These are phyloP conservation scores for Ormyrus rosae DNA, from an alignment of 2,888 invertebrate genomes.

Conservation along the genomic window DNA sequence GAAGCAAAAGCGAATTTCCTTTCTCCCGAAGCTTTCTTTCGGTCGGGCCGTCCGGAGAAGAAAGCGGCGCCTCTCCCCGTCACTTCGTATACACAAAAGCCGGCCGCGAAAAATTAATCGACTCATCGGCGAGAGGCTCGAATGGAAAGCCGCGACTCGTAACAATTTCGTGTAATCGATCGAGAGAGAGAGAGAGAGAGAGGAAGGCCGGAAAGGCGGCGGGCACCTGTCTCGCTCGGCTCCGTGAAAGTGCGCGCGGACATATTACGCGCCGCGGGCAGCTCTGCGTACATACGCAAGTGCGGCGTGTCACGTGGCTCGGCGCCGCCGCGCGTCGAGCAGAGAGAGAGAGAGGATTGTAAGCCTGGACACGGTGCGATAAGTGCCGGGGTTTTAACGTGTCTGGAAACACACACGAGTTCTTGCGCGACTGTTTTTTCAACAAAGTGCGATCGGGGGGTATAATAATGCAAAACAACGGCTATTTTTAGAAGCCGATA, in stretches of 20 bases:
- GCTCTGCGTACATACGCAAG: not conserved
- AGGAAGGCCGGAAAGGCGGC: conserved; percentile 46
- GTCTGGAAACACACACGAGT: too few species aligned
- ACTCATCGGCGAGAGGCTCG: conserved; percentile 12
- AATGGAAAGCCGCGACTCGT: conserved; percentile 40
- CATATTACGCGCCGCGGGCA: not conserved
- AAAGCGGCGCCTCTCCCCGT: not conserved
- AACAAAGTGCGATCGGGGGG: too few species aligned
- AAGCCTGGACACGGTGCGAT: too few species aligned
- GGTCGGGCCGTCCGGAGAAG: not conserved
- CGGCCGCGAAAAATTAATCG: conserved; percentile 17
- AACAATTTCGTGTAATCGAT: conserved; percentile 53
- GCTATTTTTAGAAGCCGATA: too few species aligned
- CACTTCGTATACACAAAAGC: not conserved
- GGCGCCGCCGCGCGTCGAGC: not conserved
- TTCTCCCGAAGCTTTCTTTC: not conserved
- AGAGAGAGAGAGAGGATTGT: too few species aligned
- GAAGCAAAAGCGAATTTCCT: not conserved
- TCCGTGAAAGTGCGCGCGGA: conserved; percentile 51
- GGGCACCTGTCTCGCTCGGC: conserved; percentile 43
- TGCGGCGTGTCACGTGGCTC: conserved; percentile 9
- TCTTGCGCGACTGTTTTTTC: too few species aligned
- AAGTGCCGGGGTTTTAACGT: too few species aligned
- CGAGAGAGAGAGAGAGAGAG: not conserved
- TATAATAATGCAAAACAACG: too few species aligned